Conservation (phyloP, 2,113 vertebrate genomes). For the Trematomus loennbergii region DNA sequence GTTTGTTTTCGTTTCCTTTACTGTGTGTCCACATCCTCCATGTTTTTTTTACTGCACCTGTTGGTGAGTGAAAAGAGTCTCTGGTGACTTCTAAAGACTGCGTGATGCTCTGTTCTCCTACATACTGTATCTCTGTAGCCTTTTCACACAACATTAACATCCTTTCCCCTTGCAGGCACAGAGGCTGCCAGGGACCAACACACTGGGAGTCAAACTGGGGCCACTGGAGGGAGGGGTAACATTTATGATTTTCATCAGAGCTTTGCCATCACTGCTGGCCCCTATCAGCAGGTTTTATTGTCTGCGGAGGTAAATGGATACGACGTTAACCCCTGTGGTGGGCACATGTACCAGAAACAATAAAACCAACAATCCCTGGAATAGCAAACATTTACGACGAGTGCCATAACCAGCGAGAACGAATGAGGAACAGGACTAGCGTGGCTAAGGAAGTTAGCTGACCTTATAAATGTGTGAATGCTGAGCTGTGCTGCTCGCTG, state of each 20-base stretch:
- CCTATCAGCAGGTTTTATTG: constrained; percentile 70
- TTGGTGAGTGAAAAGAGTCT: constrained; percentile 45
- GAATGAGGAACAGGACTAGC: constrained; percentile 60
- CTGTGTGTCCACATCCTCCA: neutral
- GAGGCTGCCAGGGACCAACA: constrained; percentile 47
- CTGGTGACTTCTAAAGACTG: constrained; percentile 54
- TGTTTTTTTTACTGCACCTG: constrained; percentile 34
- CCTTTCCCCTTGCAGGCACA: constrained; percentile 37
- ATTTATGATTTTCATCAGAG: constrained; percentile 70
- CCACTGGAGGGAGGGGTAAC: constrained; percentile 37
- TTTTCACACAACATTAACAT: constrained; percentile 77
- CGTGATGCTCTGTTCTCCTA: constrained; percentile 20
- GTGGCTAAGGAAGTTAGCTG: constrained; percentile 60
- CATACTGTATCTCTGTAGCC: constrained; percentile 44
- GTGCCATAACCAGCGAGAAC: constrained; percentile 60
- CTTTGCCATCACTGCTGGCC: constrained; percentile 38
- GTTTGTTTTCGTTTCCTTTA: no score
- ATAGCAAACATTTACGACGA: constrained; percentile 76
- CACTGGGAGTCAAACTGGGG: constrained; percentile 53
- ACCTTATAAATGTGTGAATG: constrained; percentile 76
- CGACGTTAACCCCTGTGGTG: constrained; percentile 63
- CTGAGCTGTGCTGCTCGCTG: constrained; percentile 62
- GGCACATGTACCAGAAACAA: constrained; percentile 58
- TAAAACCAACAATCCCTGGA: constrained; percentile 66
- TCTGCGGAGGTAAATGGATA: constrained; percentile 62